Evolutionary conservation across 2,113 vertebrate genomes (phyloP), one percentile per base, ranked within the genome.

Genomic region (Solenodon paradoxus): DNA sequence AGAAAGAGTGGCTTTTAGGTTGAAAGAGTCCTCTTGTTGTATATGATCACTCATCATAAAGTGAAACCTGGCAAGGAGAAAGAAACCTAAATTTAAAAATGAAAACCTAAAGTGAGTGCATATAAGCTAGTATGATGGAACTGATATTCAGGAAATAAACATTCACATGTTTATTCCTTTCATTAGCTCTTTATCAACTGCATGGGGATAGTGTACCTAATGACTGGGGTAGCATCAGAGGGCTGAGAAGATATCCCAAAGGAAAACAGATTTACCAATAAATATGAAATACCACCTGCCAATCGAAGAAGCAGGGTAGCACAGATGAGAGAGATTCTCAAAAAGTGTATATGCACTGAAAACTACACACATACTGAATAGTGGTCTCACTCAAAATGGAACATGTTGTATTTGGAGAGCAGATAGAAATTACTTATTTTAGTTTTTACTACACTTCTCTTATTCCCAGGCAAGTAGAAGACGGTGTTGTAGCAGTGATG

Each of bases 1-100:
- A 68, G 22, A 86, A 81, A 86, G 42, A 32, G 15, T n/a, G n/a
- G n/a, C n/a, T n/a, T n/a, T n/a, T n/a, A n/a, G n/a, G n/a, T n/a
- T n/a, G n/a, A 15, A 20, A 9, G 0, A 8, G 11, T 1, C 7
- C 5, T 63, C 45, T 17, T 24, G 32, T 7, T 69, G n/a, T 30
- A 80, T 55, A 72, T 66, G 17, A 42, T 92, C 22, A 72, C 22
- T 72, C 47, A 57, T 26, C 20, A 19, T 53, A 63, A 28, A 71
- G 10, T 51, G 9, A 2, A 96, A 84, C 26, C 20, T 15, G 51
- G 24, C 68, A 38, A n/a, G 17, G 20, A 57, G 1, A 68, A 78
- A 79, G 3, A 6, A 57, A 6, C 3, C 2, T 11, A 40, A 11
- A 88, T 55, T 72, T 88, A 74, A 68, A 24, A n/a, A n/a, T n/a